Base-by-base conservation (phyloP, 2,113 vertebrate species). In the Papio anubis region DNA sequence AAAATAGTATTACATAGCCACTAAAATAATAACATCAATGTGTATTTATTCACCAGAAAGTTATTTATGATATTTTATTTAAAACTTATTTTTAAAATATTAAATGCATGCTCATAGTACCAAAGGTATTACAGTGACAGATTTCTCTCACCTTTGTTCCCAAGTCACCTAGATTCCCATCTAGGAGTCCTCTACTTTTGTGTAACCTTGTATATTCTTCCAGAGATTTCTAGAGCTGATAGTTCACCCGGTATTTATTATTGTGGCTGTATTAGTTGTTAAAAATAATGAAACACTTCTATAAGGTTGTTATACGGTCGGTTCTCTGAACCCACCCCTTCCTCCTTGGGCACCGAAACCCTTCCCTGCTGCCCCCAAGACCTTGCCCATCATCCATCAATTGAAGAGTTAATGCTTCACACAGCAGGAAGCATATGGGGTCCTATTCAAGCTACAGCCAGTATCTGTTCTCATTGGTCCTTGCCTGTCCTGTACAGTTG, bases 231-330 rank as follows among this genome's bases (percentile, higher is more conserved):
- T 75, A 80, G 40, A 84, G 61, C 18, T 73, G 45, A n/a, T 35
- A 66, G 30, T 80, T 93, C 21, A 78, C 12, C 40, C 40, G 38
- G 14, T 57, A 16, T 59, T 30, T 35, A 25, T 48, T 70, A 57
- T 20, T 43, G 10, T 80, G 66, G 52, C 55, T 55, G 1, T 40
- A 38, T 40, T 35, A 52, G 16, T 76, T 76, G 21, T 64, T 79
- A 90, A 93, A 78, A 91, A 43, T 93, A 97, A 88, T 64, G 21
- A 87, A 82, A 68, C 25, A 25, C 25, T 87, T 92, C 80, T 43
- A 13, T 76, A 76, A 87, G 32, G 10, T 48, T 88, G 55, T 80
- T 75, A 68, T 35, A 32, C 23, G 27, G 55, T 52, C 9, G 8
- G n/a, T 57, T 82, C 25, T 72, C 64, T 80, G 38, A 59, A 14